Evolutionary conservation across 2,797 vertebrate species (phyloP).

Genomic region (Falco columbarius): DNA sequence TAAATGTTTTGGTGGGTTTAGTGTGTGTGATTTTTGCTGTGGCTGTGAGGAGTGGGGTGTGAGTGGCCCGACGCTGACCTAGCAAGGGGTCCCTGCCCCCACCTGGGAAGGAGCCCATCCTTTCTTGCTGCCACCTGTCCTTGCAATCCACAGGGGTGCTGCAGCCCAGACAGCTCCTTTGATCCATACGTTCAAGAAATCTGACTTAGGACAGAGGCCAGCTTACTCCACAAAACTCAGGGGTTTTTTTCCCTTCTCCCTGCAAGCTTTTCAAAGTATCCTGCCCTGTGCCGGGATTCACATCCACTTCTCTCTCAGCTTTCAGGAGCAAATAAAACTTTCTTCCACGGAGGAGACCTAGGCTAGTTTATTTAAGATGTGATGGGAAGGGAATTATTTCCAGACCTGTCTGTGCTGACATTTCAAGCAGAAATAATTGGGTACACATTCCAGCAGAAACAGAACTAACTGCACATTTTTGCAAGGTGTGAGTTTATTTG

Average conservation of each 20-base stretch:
- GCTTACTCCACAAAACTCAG: not conserved
- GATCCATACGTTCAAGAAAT: not conserved
- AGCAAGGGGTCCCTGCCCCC: not conserved
- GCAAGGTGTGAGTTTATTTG: not conserved
- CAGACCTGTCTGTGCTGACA: not conserved
- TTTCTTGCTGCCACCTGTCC: not conserved
- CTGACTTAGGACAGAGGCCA: not conserved
- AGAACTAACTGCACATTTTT: not conserved
- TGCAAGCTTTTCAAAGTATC: not conserved
- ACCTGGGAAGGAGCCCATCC: not conserved
- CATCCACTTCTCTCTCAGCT: not conserved
- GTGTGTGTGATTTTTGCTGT: not conserved
- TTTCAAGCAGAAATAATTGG: slow-evolving; percentile 35
- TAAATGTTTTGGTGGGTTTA: not conserved
- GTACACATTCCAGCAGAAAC: not conserved
- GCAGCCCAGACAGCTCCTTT: not conserved
- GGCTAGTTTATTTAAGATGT: not conserved
- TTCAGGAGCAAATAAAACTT: not conserved
- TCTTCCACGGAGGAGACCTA: not conserved
- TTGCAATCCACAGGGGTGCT: not conserved
- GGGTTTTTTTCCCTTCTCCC: not conserved
- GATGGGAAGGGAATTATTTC: not conserved
- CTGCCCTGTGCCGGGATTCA: fast-evolving
- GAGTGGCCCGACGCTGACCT: too few relatives aligned
- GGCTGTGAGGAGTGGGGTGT: not conserved